Evolutionary conservation across 2,888 invertebrate genomes (phyloP), one percentile per base, ranked within the genome.

Genomic region (Apodemia zela): DNA sequence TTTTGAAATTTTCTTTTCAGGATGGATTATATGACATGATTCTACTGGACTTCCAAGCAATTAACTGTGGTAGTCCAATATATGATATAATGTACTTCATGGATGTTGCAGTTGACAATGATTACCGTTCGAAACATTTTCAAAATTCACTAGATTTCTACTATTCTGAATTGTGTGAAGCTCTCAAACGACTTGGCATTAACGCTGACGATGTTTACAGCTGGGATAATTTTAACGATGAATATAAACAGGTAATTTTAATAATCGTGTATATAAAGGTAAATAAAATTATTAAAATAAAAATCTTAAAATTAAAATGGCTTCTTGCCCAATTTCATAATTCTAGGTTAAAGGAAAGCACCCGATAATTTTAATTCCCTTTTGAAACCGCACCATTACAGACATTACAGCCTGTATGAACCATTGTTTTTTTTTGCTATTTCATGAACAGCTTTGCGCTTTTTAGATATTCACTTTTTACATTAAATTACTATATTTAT

Each of bases 81-180:
- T 47, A 61, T 0, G 79, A 78, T 61, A 65, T 79, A 0, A 64
- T 79, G 62, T 76, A 75, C 67, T 75, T 78, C 63, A 72, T 78
- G 33, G 72, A 75, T 69, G 63, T 61, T 42, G 78, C 76, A 3
- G 73, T 79, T 3, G 78, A 79, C 54, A 72, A 73, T 54, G 65
- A 72, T 13, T 80, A 78, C 63, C 72, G 79, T 1, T 65, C 63
- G 25, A 61, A 68, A 1, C 63, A 76, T 65, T 73, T 72, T 57
- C 38, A 68, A 4, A 61, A 68, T n/a, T 71, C 74, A 4, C 25
- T 77, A 2, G 74, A 77, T 5, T 70, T 70, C 35, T 80, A 80
- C 67, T 76, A 78, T 61, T 58, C 58, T 5, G 69, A 74, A 61
- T 63, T 79, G 33, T 63, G 70, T 49, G 45, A 58, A 4, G 66